Evolutionary conservation across 2,797 vertebrate genomes (phyloP).

Genomic region (Rousettus madagascariensis): DNA sequence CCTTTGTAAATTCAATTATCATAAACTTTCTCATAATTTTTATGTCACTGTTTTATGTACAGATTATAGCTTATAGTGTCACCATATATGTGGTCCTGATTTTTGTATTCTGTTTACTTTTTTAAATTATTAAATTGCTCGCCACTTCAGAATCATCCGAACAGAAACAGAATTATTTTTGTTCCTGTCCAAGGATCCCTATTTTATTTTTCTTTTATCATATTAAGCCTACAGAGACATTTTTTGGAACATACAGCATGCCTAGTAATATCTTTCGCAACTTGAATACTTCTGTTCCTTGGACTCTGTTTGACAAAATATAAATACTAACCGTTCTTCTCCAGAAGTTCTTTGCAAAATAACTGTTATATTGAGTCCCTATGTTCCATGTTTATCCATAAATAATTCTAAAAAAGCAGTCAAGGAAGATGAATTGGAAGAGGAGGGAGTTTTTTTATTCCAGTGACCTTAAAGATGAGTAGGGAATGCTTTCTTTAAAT

Average conservation of each 20-base stretch:
- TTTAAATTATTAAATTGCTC: neutral
- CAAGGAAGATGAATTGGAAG: neutral
- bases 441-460: neutral
- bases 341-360: neutral
- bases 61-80: neutral
- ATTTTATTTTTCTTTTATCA: neutral
- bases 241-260: neutral
- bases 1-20: neutral
- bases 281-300: neutral
- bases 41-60: neutral
- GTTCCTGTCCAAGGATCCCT: neutral
- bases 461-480: neutral
- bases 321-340: neutral
- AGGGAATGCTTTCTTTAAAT: neutral
- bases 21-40: neutral
- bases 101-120: neutral
- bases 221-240: neutral
- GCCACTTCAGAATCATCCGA: neutral
- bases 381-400: neutral
- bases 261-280: neutral
- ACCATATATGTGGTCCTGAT: neutral
- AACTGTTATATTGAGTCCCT: neutral
- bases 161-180: neutral
- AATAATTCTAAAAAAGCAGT: neutral
- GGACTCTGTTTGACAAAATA: neutral